Base-by-base conservation (phyloP, 2,888 invertebrate genomes). In the Pteria penguin region DNA sequence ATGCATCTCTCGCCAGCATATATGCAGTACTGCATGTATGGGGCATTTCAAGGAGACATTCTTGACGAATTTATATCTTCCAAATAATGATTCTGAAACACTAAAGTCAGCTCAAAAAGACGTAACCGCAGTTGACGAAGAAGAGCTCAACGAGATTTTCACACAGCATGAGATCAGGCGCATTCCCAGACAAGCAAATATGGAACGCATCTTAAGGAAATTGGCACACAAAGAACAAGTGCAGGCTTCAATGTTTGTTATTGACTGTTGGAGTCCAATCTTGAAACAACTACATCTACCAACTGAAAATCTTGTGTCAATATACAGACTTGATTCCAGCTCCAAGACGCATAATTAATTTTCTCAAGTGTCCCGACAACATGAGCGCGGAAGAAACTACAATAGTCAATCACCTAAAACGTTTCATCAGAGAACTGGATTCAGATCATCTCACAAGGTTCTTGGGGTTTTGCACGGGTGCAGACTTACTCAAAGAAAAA, bases 141-240 rank as follows among this genome's bases (percentile, higher is more conserved):
- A 71, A 24, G 81, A 81, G 4, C 66, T 81, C n/a, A 14, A 72
- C n/a, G n/a, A n/a, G n/a, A n/a, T n/a, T n/a, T 67, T 81, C n/a
- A 69, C 75, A 4, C 54, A 52, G 24, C 74, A 78, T 62, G 80
- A 78, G 14, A 60, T 68, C 31, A 75, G 58, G 62, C 65, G 63
- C 8, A 55, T 63, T 24, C 77, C 73, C 29, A 75, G 66, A 14
- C 61, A 71, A 57, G 24, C 33, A 14, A 81, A 79, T 45, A 77
- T 77, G 62, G 61, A 63, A 27, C 60, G 68, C 11, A 65, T 75
- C 27, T 18, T 78, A 11, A 22, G 45, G 11, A 76, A 79, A 75
- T 76, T 79, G 26, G 76, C 81, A 4, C 81, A 79, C 22, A 81
- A 81, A 54, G 81, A 78, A 58, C 11, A 78, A 33, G 36, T 81